phyloP scores from a whole-genome alignment of 2,113 vertebrate species.

The Menidia beryllina region DNA sequence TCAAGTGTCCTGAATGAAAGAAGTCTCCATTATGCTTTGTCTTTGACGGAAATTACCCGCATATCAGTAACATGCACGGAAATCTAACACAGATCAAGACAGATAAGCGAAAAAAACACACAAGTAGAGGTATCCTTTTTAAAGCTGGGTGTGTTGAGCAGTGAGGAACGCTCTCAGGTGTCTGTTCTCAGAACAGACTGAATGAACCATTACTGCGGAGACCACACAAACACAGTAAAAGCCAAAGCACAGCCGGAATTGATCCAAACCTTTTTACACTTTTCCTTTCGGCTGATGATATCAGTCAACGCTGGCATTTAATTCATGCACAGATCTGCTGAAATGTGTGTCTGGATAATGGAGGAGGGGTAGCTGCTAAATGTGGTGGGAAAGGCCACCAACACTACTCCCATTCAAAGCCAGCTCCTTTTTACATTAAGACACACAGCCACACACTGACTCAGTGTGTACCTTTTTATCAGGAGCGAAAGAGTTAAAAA shows the following conservation, averaged over 20 bases:
- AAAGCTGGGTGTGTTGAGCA: constrained; percentile 49
- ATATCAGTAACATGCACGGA: background rate
- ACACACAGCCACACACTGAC: constrained; percentile 18
- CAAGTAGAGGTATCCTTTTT: constrained; percentile 39
- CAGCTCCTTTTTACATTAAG: constrained; percentile 63
- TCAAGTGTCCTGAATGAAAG: too few species aligned
- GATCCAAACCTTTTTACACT: constrained; percentile 42
- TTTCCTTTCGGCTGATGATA: constrained; percentile 47
- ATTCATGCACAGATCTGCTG: constrained; percentile 21
- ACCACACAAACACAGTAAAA: constrained; percentile 3
- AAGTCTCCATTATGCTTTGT: too few species aligned
- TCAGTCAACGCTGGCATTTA: constrained; percentile 57
- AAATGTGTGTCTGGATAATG: background rate
- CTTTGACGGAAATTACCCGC: background rate
- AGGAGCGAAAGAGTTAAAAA: constrained; percentile 35
- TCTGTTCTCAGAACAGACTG: constrained; percentile 42
- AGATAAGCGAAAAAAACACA: constrained; percentile 25
- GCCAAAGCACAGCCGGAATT: constrained; percentile 22
- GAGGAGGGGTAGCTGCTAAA: constrained; percentile 60
- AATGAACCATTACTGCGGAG: constrained; percentile 34
- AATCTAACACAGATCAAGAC: constrained; percentile 14
- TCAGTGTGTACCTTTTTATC: constrained; percentile 59
- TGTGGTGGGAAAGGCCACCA: constrained; percentile 79
- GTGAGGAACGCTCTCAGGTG: constrained; percentile 71
- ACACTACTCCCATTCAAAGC: constrained; percentile 78